phyloP scores from a whole-genome alignment of 2,113 vertebrate genomes.

The Pygoscelis antarcticus region DNA sequence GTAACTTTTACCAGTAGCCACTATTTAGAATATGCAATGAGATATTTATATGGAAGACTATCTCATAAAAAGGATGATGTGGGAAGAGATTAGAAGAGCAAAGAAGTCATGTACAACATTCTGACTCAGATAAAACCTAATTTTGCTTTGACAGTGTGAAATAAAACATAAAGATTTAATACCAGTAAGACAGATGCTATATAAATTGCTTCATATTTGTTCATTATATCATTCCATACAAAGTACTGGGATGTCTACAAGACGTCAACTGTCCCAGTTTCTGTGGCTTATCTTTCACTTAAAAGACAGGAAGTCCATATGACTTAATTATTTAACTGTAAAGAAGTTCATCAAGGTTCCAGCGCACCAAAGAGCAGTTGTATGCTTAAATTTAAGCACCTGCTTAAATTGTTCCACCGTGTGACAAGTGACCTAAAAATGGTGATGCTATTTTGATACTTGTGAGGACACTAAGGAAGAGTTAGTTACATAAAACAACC shows the following conservation, averaged over 20 bases:
- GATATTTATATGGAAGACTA: background rate
- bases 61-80: background rate
- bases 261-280: background rate
- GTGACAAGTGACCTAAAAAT: conserved; percentile 27
- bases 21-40: background rate
- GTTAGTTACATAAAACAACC: background rate
- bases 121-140: background rate
- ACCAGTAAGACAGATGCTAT: background rate
- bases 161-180: background rate
- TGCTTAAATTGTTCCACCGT: background rate
- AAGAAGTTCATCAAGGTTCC: background rate
- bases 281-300: background rate
- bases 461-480: background rate
- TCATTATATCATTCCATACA: background rate
- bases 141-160: background rate
- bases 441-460: conserved; percentile 22
- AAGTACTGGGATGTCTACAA: background rate
- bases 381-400: background rate
- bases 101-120: background rate
- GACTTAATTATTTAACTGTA: background rate
- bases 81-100: background rate
- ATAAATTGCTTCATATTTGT: background rate
- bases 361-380: rapidly evolving
- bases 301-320: background rate
- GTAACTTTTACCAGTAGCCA: background rate